Percentiles rank a stretch among this genome's conserved stretches.
Evolutionary conservation across 1,140 invertebrate genomes (phyloP).

Genomic region (Pectinophora gossypiella): DNA sequence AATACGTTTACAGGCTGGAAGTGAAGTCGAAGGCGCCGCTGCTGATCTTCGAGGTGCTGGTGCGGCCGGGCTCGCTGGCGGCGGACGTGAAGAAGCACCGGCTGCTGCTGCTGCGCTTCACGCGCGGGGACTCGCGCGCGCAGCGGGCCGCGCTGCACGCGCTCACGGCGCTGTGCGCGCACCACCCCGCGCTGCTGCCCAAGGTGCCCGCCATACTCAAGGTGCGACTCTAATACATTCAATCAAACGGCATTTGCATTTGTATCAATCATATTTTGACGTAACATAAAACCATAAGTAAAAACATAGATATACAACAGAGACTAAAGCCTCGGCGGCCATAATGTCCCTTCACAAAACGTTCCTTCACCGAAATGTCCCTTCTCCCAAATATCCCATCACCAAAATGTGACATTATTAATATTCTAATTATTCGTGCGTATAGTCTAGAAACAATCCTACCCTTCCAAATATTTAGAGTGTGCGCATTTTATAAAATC

Average conservation of each 20-base stretch:
- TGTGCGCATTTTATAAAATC: too few relatives aligned
- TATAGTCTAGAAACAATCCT: too few relatives aligned
- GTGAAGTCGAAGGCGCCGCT: constrained; percentile 95
- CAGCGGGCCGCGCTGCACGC: constrained; percentile 97
- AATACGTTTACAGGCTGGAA: constrained; percentile 84
- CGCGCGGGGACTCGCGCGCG: constrained; percentile 91
- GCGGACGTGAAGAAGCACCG: constrained; percentile 85
- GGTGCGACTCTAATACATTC: constrained; percentile 52
- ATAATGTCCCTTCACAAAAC: too few relatives aligned
- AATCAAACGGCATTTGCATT: too few relatives aligned
- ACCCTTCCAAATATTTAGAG: too few relatives aligned
- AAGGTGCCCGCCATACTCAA: constrained; percentile 95
- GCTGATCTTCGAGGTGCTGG: constrained; percentile 94
- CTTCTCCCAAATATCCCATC: too few relatives aligned
- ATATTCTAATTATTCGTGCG: too few relatives aligned
- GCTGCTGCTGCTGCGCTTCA: constrained; percentile 88
- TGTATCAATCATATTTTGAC: too few relatives aligned
- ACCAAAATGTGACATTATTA: too few relatives aligned
- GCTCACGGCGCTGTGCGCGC: constrained; percentile 93
- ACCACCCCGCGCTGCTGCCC: constrained; percentile 86
- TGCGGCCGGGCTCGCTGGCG: constrained; percentile 86
- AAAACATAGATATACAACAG: too few relatives aligned
- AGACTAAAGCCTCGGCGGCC: too few relatives aligned
- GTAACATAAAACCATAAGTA: too few relatives aligned
- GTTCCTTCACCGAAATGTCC: not conserved